phyloP scores from a whole-genome alignment of 2,888 invertebrate genomes.

The Sinotaia quadrata region DNA sequence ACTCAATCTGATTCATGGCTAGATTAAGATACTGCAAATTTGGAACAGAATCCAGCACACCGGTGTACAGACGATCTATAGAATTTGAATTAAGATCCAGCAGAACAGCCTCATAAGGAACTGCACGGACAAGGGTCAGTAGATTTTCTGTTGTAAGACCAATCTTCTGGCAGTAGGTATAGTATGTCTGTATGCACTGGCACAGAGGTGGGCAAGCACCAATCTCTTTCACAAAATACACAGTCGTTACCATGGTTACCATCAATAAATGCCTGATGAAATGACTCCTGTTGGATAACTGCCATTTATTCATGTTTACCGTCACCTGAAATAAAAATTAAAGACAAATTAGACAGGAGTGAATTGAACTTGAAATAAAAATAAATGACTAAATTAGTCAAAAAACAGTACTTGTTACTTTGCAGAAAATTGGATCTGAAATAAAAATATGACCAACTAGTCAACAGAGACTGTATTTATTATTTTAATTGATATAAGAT shows the following conservation, averaged over 20 bases:
- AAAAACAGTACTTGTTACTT: too few species aligned
- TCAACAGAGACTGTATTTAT: too few species aligned
- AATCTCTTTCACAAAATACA: neutral
- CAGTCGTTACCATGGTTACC: constrained; percentile 11
- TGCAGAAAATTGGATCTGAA: too few species aligned
- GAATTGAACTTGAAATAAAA: too few species aligned
- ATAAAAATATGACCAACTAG: too few species aligned
- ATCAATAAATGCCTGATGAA: neutral
- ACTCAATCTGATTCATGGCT: constrained; percentile 39
- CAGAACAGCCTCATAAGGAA: constrained; percentile 46
- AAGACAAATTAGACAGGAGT: neutral
- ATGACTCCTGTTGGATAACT: neutral
- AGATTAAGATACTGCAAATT: constrained; percentile 43
- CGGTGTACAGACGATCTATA: constrained; percentile 28
- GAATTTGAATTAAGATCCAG: constrained; percentile 51
- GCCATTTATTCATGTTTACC: constrained; percentile 29
- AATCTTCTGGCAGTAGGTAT: constrained; percentile 51
- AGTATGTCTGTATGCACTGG: constrained; percentile 45
- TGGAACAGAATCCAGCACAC: constrained; percentile 39
- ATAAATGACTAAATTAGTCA: too few species aligned
- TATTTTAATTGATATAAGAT: too few species aligned
- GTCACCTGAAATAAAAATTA: constrained; percentile 25
- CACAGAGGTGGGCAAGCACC: constrained; percentile 49
- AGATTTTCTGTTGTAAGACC: constrained; percentile 42
- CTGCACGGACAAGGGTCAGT: constrained; percentile 27